Percentiles rank a stretch among this genome's conserved stretches.
phyloP scores from a whole-genome alignment of 2,888 invertebrate species.

The Lasioglossum zephyrum region DNA sequence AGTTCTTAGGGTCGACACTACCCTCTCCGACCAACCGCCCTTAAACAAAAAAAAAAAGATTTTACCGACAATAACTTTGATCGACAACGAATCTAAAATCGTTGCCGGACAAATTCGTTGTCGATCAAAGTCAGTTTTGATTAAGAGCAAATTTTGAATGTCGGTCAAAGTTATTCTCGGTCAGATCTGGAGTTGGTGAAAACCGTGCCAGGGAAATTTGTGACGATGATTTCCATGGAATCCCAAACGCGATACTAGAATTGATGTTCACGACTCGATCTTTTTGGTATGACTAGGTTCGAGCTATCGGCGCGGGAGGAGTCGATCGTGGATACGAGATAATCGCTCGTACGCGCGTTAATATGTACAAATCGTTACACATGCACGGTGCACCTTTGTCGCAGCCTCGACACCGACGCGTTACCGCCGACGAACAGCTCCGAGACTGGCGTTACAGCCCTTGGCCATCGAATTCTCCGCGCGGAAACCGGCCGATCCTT shows the following conservation, averaged over 20 bases:
- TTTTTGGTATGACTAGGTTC: not conserved
- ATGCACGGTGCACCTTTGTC: conserved; percentile 63
- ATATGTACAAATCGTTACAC: conserved; percentile 65
- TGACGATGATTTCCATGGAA: too few relatives aligned
- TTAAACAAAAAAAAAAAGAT: too few relatives aligned
- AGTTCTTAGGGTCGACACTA: too few relatives aligned
- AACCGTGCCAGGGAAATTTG: too few relatives aligned
- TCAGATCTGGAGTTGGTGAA: too few relatives aligned
- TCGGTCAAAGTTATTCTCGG: too few relatives aligned
- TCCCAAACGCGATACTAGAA: not conserved
- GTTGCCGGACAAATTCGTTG: too few relatives aligned
- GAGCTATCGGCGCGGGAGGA: not conserved
- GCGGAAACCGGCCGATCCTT: not conserved
- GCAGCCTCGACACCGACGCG: conserved; percentile 52
- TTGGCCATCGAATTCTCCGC: conserved; percentile 27
- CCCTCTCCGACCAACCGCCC: too few relatives aligned
- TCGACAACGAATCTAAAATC: too few relatives aligned
- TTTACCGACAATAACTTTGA: too few relatives aligned
- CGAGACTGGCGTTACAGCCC: conserved; percentile 37
- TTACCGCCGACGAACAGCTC: conserved; percentile 51
- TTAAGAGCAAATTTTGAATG: too few relatives aligned
- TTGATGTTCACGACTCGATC: not conserved
- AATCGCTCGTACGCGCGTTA: conserved; percentile 64
- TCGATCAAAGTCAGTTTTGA: too few relatives aligned
- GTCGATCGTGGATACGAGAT: conserved; percentile 56